A percentile compares a stretch with the other conserved stretches of the same genome.
Evolutionary conservation across 2,113 vertebrate genomes (phyloP).

Genomic region (Aythya baeri): DNA sequence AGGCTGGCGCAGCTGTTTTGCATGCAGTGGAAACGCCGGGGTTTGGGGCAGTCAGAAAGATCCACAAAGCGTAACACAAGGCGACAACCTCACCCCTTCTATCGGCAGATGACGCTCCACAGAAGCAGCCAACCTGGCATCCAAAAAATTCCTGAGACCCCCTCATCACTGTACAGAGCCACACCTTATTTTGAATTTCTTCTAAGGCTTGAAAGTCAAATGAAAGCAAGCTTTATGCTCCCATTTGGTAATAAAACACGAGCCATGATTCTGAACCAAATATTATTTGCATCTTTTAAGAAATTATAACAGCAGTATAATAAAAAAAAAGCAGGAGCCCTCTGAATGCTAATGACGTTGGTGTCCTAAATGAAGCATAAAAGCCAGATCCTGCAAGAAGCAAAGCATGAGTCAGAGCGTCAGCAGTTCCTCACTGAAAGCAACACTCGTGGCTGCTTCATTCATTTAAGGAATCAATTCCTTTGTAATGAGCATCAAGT

Average conservation of each 20-base stretch:
- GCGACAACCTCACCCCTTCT: background rate
- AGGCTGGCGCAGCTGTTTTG: background rate
- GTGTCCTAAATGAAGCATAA: slow-evolving; percentile 43
- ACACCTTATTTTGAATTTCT: background rate
- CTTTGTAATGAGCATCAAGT: slow-evolving; percentile 12
- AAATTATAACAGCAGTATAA: background rate
- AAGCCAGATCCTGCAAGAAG: background rate
- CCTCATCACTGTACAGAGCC: background rate
- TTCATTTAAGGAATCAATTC: slow-evolving; percentile 51
- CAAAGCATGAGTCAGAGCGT: slow-evolving; percentile 19
- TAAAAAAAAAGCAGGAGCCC: background rate
- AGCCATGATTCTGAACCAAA: background rate
- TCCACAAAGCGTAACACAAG: background rate
- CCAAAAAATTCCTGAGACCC: background rate
- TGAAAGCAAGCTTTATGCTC: background rate
- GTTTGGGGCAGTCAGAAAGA: background rate
- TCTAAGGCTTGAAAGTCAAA: background rate
- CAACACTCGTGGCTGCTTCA: slow-evolving; percentile 12
- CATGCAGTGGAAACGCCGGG: background rate
- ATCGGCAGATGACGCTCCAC: background rate
- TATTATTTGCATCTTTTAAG: slow-evolving; percentile 6
- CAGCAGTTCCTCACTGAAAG: background rate
- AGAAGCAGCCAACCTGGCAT: background rate
- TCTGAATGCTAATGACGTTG: background rate
- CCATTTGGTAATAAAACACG: background rate